Conservation (phyloP, 2,113 vertebrate genomes). For the Piaya cayana region DNA sequence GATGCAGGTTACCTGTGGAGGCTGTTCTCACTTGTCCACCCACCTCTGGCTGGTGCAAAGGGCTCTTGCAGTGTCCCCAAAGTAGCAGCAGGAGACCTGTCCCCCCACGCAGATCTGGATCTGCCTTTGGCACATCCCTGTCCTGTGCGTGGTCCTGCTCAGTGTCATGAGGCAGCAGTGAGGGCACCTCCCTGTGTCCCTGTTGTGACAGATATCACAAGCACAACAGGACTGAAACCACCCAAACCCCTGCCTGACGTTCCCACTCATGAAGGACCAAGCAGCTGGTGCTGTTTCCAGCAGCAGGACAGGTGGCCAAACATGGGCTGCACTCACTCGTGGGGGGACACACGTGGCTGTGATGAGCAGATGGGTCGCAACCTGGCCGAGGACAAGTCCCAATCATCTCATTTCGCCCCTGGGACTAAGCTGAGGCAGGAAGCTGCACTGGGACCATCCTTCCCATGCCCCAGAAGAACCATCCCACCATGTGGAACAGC, state of each 20-base stretch:
- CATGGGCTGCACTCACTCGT: accelerated
- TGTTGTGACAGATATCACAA: not conserved
- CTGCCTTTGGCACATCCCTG: not conserved
- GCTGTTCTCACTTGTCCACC: not conserved
- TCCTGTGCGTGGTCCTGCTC: not conserved
- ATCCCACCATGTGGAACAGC: not conserved
- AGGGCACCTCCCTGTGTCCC: accelerated
- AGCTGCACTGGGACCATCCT: not conserved
- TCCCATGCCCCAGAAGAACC: not conserved
- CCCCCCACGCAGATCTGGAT: not conserved
- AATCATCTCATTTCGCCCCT: not conserved
- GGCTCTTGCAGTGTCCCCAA: not conserved
- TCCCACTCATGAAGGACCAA: not conserved
- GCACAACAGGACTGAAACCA: not conserved
- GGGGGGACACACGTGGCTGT: not conserved
- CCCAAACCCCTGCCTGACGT: accelerated
- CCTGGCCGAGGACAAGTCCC: not conserved
- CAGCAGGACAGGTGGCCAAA: not conserved
- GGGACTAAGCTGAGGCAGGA: not conserved
- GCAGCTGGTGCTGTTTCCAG: not conserved
- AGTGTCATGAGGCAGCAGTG: accelerated
- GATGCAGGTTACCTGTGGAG: not conserved
- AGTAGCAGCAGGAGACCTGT: not conserved
- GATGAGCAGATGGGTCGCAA: not conserved
- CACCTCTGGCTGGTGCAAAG: not conserved